These are phyloP conservation scores for Epistrophe eligans DNA, from an alignment of 2,888 invertebrate species.

Conservation along the genomic window DNA sequence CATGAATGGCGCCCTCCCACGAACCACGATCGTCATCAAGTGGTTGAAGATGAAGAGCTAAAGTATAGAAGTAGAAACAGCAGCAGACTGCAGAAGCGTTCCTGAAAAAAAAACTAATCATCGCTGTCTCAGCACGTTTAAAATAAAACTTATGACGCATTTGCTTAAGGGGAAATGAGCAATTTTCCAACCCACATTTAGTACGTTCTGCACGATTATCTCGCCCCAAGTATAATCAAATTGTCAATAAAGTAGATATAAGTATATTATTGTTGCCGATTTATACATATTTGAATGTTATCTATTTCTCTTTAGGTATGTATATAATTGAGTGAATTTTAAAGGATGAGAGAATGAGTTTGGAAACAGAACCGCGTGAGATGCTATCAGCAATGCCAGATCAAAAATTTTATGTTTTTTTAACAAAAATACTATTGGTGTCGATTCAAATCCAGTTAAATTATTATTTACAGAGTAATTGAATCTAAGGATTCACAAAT, in stretches of 20 bases:
- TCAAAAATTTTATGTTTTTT: neutral
- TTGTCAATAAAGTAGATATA: neutral
- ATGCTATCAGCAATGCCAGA: constrained; percentile 10
- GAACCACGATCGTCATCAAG: constrained; percentile 54
- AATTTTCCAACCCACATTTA: constrained; percentile 63
- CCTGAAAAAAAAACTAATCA: constrained; percentile 45
- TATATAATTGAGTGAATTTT: constrained; percentile 1
- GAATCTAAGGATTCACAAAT: no score
- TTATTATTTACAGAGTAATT: no score
- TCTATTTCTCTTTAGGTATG: neutral
- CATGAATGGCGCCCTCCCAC: constrained; percentile 63
- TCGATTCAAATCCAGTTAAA: no score
- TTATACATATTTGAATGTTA: neutral
- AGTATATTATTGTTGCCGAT: constrained; percentile 12
- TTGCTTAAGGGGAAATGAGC: constrained; percentile 66
- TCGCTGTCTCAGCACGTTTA: constrained; percentile 46
- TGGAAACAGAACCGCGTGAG: neutral
- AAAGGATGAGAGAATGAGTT: neutral
- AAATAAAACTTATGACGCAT: constrained; percentile 72
- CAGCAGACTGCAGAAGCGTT: neutral
- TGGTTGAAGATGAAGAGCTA: constrained; percentile 48
- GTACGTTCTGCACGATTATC: constrained; percentile 25
- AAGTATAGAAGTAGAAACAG: neutral
- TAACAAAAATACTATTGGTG: no score
- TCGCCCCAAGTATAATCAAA: neutral